A percentile compares a stretch with the other conserved stretches of the same genome.
These are phyloP conservation scores for Chaenogobius annularis DNA, from an alignment of 2,113 vertebrate species.

Conservation along the genomic window DNA sequence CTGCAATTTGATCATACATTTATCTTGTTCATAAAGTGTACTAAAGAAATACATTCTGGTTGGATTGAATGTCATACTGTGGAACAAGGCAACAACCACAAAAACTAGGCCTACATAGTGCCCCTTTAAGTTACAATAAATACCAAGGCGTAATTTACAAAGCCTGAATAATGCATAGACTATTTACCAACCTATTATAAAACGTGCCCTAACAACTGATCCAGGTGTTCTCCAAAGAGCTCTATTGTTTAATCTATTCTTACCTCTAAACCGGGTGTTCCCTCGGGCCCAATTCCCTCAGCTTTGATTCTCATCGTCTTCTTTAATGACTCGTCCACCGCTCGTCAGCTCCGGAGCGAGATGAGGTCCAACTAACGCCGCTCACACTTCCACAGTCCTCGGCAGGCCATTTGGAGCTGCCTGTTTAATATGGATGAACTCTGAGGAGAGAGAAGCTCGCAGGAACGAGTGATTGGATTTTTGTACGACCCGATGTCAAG, in stretches of 20 bases:
- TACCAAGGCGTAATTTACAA: no score
- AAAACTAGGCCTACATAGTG: no score
- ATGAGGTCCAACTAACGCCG: conserved; percentile 8
- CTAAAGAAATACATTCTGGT: no score
- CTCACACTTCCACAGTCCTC: conserved; percentile 1
- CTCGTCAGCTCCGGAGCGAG: conserved; percentile 26
- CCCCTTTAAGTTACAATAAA: not conserved
- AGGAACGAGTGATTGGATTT: conserved; percentile 41
- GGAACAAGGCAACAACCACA: no score
- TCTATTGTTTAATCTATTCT: not conserved
- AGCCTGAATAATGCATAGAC: not conserved
- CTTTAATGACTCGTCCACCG: conserved; percentile 21
- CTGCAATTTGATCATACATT: no score
- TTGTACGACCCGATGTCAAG: conserved; percentile 25
- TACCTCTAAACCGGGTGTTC: conserved; percentile 22
- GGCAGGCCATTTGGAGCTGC: conserved; percentile 20
- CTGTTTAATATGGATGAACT: conserved; percentile 59
- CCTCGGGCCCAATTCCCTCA: conserved; percentile 16
- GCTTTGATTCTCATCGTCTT: conserved; percentile 10
- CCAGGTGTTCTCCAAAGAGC: not conserved
- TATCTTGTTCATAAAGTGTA: no score
- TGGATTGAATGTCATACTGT: no score
- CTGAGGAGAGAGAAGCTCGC: conserved; percentile 27
- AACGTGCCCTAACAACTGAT: not conserved
- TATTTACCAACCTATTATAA: not conserved